phyloP scores from a whole-genome alignment of 2,113 vertebrate genomes.

The Grantiella picta region DNA sequence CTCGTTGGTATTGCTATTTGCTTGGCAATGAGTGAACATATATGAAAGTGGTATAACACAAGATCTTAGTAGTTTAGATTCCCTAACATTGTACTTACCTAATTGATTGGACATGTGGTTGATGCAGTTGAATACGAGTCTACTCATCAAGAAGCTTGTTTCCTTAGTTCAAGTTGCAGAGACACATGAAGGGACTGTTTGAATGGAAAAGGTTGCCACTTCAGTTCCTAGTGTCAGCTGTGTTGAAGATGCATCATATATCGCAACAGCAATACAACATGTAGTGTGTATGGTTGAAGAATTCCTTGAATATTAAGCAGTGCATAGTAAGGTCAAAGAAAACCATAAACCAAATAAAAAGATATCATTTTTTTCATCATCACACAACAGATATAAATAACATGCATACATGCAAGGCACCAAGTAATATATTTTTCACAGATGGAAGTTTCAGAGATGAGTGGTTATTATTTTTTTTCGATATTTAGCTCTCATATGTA shows the following conservation, averaged over 20 bases:
- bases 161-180: background rate
- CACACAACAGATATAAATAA: background rate
- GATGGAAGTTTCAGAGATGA: background rate
- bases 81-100: background rate
- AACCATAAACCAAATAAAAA: background rate
- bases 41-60: background rate
- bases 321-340: background rate
- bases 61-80: background rate
- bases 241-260: background rate
- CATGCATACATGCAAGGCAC: background rate
- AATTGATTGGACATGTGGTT: background rate
- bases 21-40: background rate
- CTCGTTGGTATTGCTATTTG: background rate
- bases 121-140: background rate
- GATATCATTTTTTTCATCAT: background rate
- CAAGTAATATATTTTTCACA: background rate
- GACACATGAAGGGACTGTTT: background rate
- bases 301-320: background rate
- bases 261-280: background rate
- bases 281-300: background rate
- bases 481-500: background rate
- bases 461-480: background rate
- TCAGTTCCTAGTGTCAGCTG: background rate
- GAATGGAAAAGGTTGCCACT: background rate
- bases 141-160: background rate